Percentiles rank a stretch among this genome's conserved stretches.
Evolutionary conservation across 2,888 invertebrate species (phyloP).

Genomic region (Calephelis perditalis): DNA sequence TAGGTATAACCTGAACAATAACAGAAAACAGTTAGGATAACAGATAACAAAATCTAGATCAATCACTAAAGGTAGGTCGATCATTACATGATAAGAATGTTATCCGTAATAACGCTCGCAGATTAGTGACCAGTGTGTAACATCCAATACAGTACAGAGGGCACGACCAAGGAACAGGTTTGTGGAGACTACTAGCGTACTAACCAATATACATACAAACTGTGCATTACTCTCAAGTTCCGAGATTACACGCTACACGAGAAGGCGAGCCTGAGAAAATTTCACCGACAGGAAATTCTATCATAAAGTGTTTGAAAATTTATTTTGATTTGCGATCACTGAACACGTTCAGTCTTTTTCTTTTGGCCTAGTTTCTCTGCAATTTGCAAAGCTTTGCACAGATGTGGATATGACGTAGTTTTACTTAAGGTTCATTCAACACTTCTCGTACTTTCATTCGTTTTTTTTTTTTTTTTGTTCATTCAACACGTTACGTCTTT

Average conservation of each 20-base stretch:
- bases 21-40: no score
- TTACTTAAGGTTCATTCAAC: no score
- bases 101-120: not conserved
- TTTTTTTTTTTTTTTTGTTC: no score
- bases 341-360: not conserved
- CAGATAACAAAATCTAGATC: no score
- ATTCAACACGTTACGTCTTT: no score
- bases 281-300: slow-evolving; percentile 55
- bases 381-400: no score
- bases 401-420: no score
- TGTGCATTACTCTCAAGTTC: slow-evolving; percentile 53
- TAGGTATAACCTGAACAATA: no score
- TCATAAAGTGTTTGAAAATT: slow-evolving; percentile 34
- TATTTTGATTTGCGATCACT: slow-evolving; percentile 1
- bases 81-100: not conserved
- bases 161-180: slow-evolving; percentile 68
- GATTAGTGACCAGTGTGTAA: not conserved
- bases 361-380: no score
- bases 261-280: slow-evolving; percentile 59
- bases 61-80: no score
- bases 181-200: slow-evolving; percentile 65
- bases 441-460: no score
- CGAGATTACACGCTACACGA: slow-evolving; percentile 53
- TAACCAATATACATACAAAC: slow-evolving; percentile 71
- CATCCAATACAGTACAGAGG: slow-evolving; percentile 49